Percentiles rank a stretch among this genome's conserved stretches.
These are phyloP conservation scores for Andrena haemorrhoa DNA, from an alignment of 2,888 invertebrate species.

Conservation along the genomic window DNA sequence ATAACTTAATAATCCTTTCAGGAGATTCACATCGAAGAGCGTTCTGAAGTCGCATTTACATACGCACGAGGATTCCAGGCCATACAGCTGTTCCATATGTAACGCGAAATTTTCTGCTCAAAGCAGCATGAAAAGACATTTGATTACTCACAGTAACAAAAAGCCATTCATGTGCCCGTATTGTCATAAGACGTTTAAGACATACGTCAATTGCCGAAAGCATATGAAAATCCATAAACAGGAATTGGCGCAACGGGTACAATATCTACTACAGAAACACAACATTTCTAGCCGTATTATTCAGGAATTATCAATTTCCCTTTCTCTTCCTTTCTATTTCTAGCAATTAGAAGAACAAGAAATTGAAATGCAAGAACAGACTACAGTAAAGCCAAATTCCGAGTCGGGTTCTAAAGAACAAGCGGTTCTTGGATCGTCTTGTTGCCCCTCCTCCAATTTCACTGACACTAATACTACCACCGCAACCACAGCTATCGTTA, in stretches of 20 bases:
- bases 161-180: conserved; percentile 84
- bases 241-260: conserved; percentile 85
- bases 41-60: conserved; percentile 86
- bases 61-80: conserved; percentile 86
- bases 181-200: conserved; percentile 84
- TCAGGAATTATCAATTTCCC: not conserved
- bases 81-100: conserved; percentile 86
- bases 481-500: conserved; percentile 6
- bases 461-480: not conserved
- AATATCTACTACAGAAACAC: conserved; percentile 14
- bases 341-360: conserved; percentile 78
- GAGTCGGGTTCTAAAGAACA: conserved; percentile 7
- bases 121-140: conserved; percentile 84
- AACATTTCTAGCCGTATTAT: not conserved
- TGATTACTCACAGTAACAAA: conserved; percentile 84
- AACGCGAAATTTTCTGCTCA: conserved; percentile 83
- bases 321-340: conserved; percentile 7
- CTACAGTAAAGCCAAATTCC: not conserved
- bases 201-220: conserved; percentile 87
- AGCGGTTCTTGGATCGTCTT: conserved; percentile 7
- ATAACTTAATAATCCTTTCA: conserved; percentile 57
- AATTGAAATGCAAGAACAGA: conserved; percentile 52
- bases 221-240: conserved; percentile 88
- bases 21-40: conserved; percentile 86
- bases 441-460: conserved; percentile 3